A percentile compares a stretch with the other conserved stretches of the same genome.
These are phyloP conservation scores for Drosophila melanica DNA, from an alignment of 1,140 invertebrate species.

Conservation along the genomic window DNA sequence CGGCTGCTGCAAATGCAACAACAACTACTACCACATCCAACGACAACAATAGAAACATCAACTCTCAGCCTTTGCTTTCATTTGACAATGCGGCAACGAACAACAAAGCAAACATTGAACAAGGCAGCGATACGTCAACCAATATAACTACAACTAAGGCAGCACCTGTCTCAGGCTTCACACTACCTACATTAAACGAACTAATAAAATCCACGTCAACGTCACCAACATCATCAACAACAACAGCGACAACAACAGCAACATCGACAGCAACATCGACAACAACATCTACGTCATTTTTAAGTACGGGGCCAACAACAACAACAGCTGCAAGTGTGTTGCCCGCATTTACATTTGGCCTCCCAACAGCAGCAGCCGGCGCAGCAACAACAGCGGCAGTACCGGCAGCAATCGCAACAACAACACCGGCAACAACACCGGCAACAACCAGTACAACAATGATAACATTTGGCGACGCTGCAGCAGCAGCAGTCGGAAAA, in stretches of 20 bases:
- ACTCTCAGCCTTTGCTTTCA: slow-evolving; percentile 2
- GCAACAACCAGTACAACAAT: slow-evolving; percentile 18
- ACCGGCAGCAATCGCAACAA: slow-evolving; percentile 8
- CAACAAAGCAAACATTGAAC: not conserved
- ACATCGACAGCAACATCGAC: not conserved
- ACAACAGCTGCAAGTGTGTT: not conserved
- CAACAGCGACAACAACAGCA: not conserved
- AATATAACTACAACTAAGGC: not conserved
- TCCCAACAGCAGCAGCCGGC: slow-evolving; percentile 14
- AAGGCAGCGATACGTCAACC: not conserved
- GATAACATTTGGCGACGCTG: slow-evolving; percentile 34
- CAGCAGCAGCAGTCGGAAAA: not conserved
- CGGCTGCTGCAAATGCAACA: slow-evolving; percentile 10
- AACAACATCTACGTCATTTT: not conserved
- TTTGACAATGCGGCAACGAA: not conserved
- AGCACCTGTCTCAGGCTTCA: not conserved
- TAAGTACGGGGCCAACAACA: not conserved
- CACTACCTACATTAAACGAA: slow-evolving; percentile 1
- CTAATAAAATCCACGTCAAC: not conserved
- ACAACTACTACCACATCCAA: not conserved
- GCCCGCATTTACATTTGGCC: slow-evolving; percentile 18
- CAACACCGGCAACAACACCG: slow-evolving; percentile 11
- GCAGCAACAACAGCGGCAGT: not conserved
- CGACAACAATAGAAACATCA: slow-evolving; percentile 5
- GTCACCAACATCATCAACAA: not conserved